Conservation (phyloP, 2,888 invertebrate genomes). For the Ditylenchus weischeri region DNA sequence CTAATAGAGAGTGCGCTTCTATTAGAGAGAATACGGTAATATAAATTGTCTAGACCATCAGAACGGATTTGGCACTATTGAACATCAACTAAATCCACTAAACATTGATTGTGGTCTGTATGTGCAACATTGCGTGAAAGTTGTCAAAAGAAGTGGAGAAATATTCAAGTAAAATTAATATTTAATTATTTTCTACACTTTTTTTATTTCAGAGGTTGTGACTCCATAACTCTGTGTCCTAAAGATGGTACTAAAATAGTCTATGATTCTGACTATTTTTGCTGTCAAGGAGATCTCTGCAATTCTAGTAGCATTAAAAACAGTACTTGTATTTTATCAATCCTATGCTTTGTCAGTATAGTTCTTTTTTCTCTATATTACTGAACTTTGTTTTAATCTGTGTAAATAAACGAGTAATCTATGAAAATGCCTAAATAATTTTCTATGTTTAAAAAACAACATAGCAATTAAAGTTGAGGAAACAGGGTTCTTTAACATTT, state of each 20-base stretch:
- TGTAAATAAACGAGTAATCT: too few species aligned
- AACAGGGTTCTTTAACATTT: too few species aligned
- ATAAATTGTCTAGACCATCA: neutral
- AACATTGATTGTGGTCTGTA: slow-evolving; percentile 20
- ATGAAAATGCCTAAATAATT: too few species aligned
- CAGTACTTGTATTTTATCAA: neutral
- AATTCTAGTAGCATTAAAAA: slow-evolving; percentile 3
- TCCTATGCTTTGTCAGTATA: neutral
- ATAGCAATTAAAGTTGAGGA: too few species aligned
- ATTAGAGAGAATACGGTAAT: too few species aligned
- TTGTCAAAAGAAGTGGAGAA: slow-evolving; percentile 3
- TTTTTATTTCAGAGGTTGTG: slow-evolving; percentile 14
- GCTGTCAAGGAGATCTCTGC: slow-evolving; percentile 19
- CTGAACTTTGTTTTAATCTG: too few species aligned
- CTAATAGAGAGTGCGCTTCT: too few species aligned
- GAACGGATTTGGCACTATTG: neutral
- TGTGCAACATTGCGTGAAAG: slow-evolving; percentile 19
- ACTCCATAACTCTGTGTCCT: slow-evolving; percentile 15
- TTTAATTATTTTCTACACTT: neutral
- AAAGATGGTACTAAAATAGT: slow-evolving; percentile 20
- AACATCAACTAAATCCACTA: neutral
- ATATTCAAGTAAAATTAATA: neutral
- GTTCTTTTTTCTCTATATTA: too few species aligned
- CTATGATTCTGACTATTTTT: slow-evolving; percentile 16
- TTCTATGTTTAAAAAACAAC: too few species aligned